Conservation (phyloP, 2,797 vertebrate genomes). For the Eulemur rubriventer region DNA sequence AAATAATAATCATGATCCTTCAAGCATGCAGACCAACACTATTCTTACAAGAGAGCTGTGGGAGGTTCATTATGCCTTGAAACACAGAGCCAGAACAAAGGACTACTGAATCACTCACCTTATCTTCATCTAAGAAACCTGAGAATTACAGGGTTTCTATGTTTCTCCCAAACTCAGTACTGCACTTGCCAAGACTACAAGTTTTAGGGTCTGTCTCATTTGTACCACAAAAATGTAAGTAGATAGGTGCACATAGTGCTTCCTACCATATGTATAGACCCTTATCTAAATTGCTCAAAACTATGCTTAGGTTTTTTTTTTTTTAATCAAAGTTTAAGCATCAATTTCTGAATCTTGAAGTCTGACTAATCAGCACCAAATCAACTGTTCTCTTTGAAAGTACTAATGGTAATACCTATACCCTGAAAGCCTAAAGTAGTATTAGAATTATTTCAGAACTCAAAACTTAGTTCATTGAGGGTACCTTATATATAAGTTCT, state of each 20-base stretch:
- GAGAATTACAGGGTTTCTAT: conserved; percentile 46
- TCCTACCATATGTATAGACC: not conserved
- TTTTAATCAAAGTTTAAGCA: not conserved
- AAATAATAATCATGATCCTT: conserved; percentile 44
- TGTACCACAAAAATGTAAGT: not conserved
- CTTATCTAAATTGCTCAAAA: conserved; percentile 14
- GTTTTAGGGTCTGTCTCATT: not conserved
- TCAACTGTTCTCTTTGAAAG: not conserved
- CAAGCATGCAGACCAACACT: conserved; percentile 30
- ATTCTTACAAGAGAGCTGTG: conserved; percentile 54
- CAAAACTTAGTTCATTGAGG: not conserved
- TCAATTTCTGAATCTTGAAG: conserved; percentile 17
- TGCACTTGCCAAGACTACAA: not conserved
- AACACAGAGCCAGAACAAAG: conserved; percentile 68
- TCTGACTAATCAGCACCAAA: not conserved
- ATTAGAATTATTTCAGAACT: conserved; percentile 28
- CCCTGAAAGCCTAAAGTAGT: not conserved
- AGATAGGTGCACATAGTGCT: not conserved
- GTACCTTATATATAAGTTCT: not conserved
- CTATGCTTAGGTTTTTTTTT: not conserved
- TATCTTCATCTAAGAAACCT: conserved; percentile 66
- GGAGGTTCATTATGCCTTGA: conserved; percentile 53
- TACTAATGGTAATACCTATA: not conserved
- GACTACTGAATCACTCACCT: conserved; percentile 54
- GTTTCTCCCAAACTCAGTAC: not conserved